Evolutionary conservation across 1,140 invertebrate genomes (phyloP), one percentile per base, ranked within the genome.

Genomic region (Wiebesia pumilae): DNA sequence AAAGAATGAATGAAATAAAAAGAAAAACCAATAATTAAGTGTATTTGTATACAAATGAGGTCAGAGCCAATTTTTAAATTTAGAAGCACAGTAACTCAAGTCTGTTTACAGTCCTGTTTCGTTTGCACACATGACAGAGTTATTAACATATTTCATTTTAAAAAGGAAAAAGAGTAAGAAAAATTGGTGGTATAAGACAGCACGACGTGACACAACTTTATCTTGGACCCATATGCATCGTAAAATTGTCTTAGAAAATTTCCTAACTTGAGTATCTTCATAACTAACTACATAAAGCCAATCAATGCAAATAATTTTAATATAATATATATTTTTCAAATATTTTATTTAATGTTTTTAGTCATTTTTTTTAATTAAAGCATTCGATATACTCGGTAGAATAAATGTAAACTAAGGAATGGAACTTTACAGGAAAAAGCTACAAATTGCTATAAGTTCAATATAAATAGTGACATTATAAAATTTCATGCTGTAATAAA

Each of bases 151-250:
- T 62, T 62, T 62, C 4, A 24, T 27, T 24, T 47, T 47, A 6
- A 62, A 62, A 6, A 27, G 27, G 24, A 62, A 62, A 9, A 54
- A 62, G 6, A 62, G 21, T 62, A 27, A 62, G 27, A 24, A 27
- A 62, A 3, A 43, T 4, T n/a, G 24, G 38, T 43, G 71, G 24
- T 87, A 51, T 51, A 90, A 88, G 90, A 87, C 87, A 90, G 88
- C 87, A 92, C 89, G 85, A 92, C 89, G 86, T 90, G 92, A 93
- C 93, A 93, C 92, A 93, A 88, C 89, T 90, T 83, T 89, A 90
- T 90, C 90, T 92, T 93, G 93, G 93, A 94, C 93, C 93, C 93
- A 93, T 93, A 92, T 92, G 90, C 91, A 91, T 91, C 86, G 75
- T 85, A 80, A 62, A 2, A 75, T 40, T 69, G 0, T 67, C 14